A percentile compares a stretch with the other conserved stretches of the same genome.
Conservation (phyloP, 2,888 invertebrate species). For the Andrena marginata region DNA sequence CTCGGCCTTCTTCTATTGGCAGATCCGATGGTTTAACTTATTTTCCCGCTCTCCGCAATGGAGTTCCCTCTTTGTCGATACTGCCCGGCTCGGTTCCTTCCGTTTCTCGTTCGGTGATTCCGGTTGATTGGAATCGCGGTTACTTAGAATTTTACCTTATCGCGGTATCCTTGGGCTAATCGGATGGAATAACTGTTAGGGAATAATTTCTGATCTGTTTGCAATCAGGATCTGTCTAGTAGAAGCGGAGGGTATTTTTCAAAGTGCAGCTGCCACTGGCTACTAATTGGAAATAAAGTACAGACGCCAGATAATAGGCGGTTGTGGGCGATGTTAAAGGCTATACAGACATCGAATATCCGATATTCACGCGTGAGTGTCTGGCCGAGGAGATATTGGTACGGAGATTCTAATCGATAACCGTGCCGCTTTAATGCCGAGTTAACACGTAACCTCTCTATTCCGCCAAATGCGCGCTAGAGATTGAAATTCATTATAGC, state of each 20-base stretch:
- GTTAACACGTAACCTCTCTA: slow-evolving; percentile 34
- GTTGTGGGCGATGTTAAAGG: slow-evolving; percentile 1
- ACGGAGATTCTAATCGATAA: slow-evolving; percentile 42
- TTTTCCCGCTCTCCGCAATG: slow-evolving; percentile 52
- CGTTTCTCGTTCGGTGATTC: neutral
- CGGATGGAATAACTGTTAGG: too few relatives aligned
- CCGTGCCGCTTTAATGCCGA: slow-evolving; percentile 20
- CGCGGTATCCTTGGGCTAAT: neutral
- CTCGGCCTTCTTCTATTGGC: slow-evolving; percentile 46
- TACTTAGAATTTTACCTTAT: neutral
- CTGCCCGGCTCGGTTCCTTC: neutral
- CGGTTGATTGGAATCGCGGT: neutral
- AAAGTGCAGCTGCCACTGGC: neutral
- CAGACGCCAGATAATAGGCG: neutral
- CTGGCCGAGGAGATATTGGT: slow-evolving; percentile 13
- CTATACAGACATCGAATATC: slow-evolving; percentile 11
- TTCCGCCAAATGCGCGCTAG: slow-evolving; percentile 25
- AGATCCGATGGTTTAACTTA: slow-evolving; percentile 64
- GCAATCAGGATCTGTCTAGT: too few relatives aligned
- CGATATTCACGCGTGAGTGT: slow-evolving; percentile 23
- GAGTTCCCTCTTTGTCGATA: slow-evolving; percentile 34
- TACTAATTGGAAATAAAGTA: neutral
- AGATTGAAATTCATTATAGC: slow-evolving; percentile 41
- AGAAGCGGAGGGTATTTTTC: too few relatives aligned
- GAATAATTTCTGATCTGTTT: too few relatives aligned